Conservation (phyloP, 2,113 vertebrate genomes). For the Calyptommatus sinebrachiatus region DNA sequence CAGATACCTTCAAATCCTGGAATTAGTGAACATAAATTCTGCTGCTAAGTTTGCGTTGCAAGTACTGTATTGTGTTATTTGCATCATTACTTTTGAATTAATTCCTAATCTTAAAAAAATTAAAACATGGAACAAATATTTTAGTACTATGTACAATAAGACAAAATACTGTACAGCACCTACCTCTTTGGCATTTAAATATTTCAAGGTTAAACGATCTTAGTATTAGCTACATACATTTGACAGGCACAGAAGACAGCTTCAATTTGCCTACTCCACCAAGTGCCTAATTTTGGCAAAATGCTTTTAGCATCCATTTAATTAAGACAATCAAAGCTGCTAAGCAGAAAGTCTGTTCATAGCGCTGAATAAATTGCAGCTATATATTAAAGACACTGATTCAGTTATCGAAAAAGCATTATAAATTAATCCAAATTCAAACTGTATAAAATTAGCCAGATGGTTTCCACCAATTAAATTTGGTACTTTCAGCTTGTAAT, state of each 20-base stretch:
- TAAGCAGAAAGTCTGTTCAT: constrained; percentile 26
- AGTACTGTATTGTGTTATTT: neutral
- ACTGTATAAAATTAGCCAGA: constrained; percentile 6
- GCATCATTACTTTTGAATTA: constrained; percentile 13
- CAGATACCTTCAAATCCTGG: constrained; percentile 6
- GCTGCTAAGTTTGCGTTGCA: neutral
- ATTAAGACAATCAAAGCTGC: constrained; percentile 34
- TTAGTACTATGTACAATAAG: neutral
- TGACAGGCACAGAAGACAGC: constrained; percentile 41
- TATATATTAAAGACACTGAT: constrained; percentile 10
- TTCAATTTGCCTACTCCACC: constrained; percentile 31
- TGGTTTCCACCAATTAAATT: constrained; percentile 21
- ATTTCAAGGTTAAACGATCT: constrained; percentile 44
- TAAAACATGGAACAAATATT: constrained; percentile 5
- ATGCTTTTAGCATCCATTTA: constrained; percentile 44
- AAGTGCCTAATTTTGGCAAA: constrained; percentile 19
- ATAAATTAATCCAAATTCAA: constrained; percentile 21
- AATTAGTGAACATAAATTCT: neutral
- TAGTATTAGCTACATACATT: constrained; percentile 39
- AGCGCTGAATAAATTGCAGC: constrained; percentile 48
- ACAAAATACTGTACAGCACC: constrained; percentile 48
- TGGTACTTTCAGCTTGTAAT: constrained; percentile 42
- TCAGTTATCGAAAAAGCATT: constrained; percentile 23
- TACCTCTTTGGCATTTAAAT: constrained; percentile 58
- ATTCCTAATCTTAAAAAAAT: neutral